A percentile compares a stretch with the other conserved stretches of the same genome.
Evolutionary conservation across 2,113 vertebrate genomes (phyloP).

Genomic region (Athene noctua): DNA sequence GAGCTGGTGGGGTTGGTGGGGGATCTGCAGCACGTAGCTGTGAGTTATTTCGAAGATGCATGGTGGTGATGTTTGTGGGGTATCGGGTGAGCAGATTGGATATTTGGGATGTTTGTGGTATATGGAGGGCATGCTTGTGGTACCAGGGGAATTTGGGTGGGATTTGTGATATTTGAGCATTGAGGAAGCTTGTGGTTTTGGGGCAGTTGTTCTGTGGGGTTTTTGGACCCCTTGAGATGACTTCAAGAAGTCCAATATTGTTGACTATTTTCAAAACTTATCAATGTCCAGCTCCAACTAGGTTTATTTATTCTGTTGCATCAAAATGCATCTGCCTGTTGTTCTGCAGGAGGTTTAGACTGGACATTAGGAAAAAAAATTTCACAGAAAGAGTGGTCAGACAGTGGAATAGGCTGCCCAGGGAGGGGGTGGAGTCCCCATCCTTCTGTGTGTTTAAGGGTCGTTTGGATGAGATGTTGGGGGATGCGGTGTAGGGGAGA

Average conservation of each 20-base stretch:
- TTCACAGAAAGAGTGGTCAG: too few relatives aligned
- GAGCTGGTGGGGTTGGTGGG: neutral
- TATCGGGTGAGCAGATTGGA: neutral
- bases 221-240: neutral
- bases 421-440: too few relatives aligned
- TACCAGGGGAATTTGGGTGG: neutral
- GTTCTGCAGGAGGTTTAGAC: neutral
- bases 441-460: too few relatives aligned
- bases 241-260: neutral
- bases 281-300: neutral
- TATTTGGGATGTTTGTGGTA: neutral
- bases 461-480: too few relatives aligned
- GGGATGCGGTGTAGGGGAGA: too few relatives aligned
- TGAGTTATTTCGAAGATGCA: accelerated
- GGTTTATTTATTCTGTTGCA: neutral
- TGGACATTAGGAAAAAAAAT: too few relatives aligned
- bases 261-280: neutral
- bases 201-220: neutral
- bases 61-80: neutral
- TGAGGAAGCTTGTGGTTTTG: neutral
- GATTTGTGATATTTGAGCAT: neutral
- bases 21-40: neutral
- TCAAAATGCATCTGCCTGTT: neutral
- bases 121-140: accelerated
- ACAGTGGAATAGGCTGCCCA: too few relatives aligned